Evolutionary conservation across 2,888 invertebrate species (phyloP).

Genomic region (Lasioglossum zephyrum): DNA sequence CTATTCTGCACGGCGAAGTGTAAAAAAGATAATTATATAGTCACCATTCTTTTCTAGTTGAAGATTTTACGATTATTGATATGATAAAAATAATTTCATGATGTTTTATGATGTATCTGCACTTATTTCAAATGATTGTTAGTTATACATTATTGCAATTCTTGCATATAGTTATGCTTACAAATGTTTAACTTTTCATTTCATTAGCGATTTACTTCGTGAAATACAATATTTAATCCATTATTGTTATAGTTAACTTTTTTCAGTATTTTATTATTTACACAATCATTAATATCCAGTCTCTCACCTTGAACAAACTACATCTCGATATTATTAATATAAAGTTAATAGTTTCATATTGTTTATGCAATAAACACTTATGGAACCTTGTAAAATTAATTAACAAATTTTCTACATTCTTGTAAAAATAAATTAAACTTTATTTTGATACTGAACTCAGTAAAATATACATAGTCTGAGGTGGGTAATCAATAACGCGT

Average conservation of each 20-base stretch:
- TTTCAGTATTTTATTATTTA: not conserved
- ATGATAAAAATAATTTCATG: too few relatives aligned
- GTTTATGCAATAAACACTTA: not conserved
- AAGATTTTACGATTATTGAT: too few relatives aligned
- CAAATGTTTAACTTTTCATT: not conserved
- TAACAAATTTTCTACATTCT: not conserved
- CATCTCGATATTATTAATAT: not conserved
- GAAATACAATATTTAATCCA: not conserved
- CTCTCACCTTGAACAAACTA: not conserved
- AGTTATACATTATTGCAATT: not conserved
- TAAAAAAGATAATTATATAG: too few relatives aligned
- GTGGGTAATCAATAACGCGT: not conserved
- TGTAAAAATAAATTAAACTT: not conserved
- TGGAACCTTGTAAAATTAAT: not conserved
- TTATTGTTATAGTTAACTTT: not conserved
- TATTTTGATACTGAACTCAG: not conserved
- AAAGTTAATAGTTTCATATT: not conserved
- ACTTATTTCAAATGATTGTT: not conserved
- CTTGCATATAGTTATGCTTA: too few relatives aligned
- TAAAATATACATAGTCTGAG: not conserved
- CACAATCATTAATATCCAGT: not conserved
- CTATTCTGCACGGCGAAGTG: too few relatives aligned
- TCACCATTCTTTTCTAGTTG: too few relatives aligned
- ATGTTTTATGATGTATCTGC: too few relatives aligned
- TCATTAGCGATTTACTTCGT: not conserved